A percentile compares a stretch with the other conserved stretches of the same genome.
These are phyloP conservation scores for Australoheros facetus DNA, from an alignment of 2,797 vertebrate species.

Conservation along the genomic window DNA sequence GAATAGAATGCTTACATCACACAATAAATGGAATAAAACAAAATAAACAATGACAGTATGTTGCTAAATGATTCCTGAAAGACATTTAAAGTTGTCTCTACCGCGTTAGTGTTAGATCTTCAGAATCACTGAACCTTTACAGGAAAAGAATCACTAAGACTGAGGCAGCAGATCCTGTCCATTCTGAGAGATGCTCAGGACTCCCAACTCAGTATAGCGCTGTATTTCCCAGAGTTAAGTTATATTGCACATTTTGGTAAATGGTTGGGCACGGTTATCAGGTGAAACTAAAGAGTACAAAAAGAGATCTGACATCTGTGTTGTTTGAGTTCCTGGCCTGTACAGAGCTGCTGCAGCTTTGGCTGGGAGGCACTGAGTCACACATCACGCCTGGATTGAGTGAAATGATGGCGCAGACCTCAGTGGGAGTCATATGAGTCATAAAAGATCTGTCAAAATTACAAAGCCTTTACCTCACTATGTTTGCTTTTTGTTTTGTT, in stretches of 20 bases:
- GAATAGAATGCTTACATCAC: background rate
- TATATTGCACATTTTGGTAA: background rate
- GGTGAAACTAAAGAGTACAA: background rate
- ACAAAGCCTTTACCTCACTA: conserved; percentile 2
- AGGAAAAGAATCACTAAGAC: background rate
- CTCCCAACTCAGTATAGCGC: background rate
- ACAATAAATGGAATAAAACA: background rate
- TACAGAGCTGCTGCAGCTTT: background rate
- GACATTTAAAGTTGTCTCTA: too few relatives aligned
- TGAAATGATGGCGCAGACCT: conserved; percentile 11
- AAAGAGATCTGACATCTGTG: background rate
- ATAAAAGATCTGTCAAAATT: background rate
- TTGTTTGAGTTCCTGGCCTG: background rate
- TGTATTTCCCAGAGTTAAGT: background rate
- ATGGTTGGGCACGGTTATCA: background rate
- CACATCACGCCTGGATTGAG: conserved; percentile 28
- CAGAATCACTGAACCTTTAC: background rate
- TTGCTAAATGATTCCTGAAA: too few relatives aligned
- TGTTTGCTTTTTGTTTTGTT: background rate
- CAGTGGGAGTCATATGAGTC: conserved; percentile 42
- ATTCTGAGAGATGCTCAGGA: background rate
- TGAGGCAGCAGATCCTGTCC: background rate
- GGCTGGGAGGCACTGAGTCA: conserved; percentile 47
- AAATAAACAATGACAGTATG: background rate
- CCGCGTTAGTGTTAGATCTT: background rate